These are phyloP conservation scores for Prunella fulvescens DNA, from an alignment of 2,113 vertebrate genomes.

Conservation along the genomic window DNA sequence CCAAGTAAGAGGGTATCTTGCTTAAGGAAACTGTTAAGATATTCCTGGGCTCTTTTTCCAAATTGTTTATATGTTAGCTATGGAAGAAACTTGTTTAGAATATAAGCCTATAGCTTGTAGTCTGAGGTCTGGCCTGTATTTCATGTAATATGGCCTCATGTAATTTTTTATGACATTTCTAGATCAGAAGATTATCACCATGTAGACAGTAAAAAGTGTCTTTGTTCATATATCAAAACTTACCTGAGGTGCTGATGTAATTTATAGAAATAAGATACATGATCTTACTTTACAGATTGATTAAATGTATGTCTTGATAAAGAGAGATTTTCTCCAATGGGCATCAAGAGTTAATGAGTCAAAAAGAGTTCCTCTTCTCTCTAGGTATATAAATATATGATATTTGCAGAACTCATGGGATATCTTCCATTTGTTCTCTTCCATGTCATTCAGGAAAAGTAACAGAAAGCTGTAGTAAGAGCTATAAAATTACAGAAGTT, in stretches of 20 bases:
- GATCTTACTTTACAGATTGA: background rate
- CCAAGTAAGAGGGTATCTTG: background rate
- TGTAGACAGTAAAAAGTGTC: background rate
- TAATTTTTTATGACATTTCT: background rate
- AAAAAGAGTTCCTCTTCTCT: background rate
- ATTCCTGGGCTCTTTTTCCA: background rate
- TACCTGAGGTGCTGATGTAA: background rate
- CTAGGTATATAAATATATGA: background rate
- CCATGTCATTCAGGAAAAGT: background rate
- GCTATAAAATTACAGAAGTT: background rate
- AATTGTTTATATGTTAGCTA: background rate
- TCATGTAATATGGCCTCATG: background rate
- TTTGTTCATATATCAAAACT: background rate
- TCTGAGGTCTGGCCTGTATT: background rate
- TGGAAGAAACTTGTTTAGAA: background rate
- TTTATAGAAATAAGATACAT: background rate
- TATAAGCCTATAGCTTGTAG: background rate
- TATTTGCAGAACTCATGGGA: background rate
- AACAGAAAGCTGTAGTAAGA: background rate
- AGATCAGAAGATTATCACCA: background rate
- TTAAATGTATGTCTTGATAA: background rate
- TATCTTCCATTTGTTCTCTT: background rate
- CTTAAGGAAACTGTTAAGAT: background rate
- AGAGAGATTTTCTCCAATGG: background rate
- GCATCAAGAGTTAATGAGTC: background rate